Percentiles rank a stretch among this genome's conserved stretches.
phyloP scores from a whole-genome alignment of 2,888 invertebrate genomes.

The Aphidoletes aphidimyza region DNA sequence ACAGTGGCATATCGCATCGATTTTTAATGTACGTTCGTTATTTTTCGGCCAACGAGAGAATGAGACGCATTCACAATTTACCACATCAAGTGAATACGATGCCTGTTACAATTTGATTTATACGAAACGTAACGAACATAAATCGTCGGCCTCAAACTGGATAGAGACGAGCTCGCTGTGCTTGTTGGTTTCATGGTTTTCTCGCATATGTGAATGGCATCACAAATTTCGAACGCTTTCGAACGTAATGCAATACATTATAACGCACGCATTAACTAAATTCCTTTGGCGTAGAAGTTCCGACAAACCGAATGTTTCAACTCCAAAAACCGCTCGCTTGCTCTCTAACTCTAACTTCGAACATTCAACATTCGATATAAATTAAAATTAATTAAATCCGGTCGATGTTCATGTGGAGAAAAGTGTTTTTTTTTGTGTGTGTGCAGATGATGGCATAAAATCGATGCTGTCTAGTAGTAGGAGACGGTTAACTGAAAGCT shows the following conservation, averaged over 20 bases:
- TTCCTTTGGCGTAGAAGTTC: slow-evolving; percentile 4
- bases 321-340: not conserved
- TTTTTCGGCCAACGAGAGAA: not conserved
- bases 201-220: slow-evolving; percentile 43
- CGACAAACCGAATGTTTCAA: not conserved
- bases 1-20: too few relatives aligned
- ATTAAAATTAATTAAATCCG: slow-evolving; percentile 50
- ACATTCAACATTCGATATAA: slow-evolving; percentile 4
- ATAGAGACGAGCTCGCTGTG: not conserved
- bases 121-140: slow-evolving; percentile 50
- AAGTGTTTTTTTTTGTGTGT: not conserved
- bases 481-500: too few relatives aligned
- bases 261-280: slow-evolving; percentile 13
- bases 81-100: slow-evolving; percentile 34
- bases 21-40: slow-evolving; percentile 34
- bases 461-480: not conserved
- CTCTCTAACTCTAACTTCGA: not conserved
- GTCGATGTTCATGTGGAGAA: slow-evolving; percentile 15
- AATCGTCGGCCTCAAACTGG: slow-evolving; percentile 32
- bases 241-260: slow-evolving; percentile 13
- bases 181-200: slow-evolving; percentile 9
- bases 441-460: not conserved
- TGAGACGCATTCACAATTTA: not conserved
- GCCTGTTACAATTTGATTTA: slow-evolving; percentile 52
- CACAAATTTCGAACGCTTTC: not conserved